A percentile compares a stretch with the other conserved stretches of the same genome.
Evolutionary conservation across 2,888 invertebrate species (phyloP).

Genomic region (Cistogaster globosa): DNA sequence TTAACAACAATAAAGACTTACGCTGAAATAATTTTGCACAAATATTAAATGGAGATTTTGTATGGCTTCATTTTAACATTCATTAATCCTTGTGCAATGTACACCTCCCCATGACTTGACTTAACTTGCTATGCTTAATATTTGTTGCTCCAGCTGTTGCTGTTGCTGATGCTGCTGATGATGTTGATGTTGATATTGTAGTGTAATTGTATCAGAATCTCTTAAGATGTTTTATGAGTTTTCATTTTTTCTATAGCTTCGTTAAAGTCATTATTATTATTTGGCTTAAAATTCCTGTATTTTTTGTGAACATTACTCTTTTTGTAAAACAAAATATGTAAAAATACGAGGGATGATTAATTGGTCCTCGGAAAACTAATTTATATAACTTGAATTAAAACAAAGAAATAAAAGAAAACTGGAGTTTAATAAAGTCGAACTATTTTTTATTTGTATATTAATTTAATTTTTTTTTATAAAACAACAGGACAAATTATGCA

Average conservation of each 20-base stretch:
- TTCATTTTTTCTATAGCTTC: no score
- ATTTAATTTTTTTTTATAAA: no score
- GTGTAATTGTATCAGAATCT: no score
- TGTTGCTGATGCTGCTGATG: no score
- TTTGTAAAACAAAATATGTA: not conserved
- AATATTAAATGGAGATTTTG: conserved; percentile 27
- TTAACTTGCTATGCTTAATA: conserved; percentile 17
- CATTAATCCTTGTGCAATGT: conserved; percentile 35
- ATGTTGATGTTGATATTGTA: no score
- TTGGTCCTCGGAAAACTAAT: no score
- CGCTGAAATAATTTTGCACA: conserved; percentile 17
- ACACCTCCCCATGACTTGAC: conserved; percentile 9
- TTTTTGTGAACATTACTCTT: not conserved
- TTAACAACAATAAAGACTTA: conserved; percentile 8
- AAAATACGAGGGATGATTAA: not conserved
- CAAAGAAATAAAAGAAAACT: no score
- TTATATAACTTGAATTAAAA: no score
- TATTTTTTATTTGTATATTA: no score
- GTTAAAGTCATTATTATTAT: conserved; percentile 38
- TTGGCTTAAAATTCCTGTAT: conserved; percentile 27
- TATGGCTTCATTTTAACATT: conserved; percentile 42
- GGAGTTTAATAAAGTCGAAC: no score
- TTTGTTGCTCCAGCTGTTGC: not conserved
- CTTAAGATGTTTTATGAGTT: no score
- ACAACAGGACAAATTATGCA: no score